phyloP scores from a whole-genome alignment of 2,888 invertebrate species.

The Osmoderma eremita region DNA sequence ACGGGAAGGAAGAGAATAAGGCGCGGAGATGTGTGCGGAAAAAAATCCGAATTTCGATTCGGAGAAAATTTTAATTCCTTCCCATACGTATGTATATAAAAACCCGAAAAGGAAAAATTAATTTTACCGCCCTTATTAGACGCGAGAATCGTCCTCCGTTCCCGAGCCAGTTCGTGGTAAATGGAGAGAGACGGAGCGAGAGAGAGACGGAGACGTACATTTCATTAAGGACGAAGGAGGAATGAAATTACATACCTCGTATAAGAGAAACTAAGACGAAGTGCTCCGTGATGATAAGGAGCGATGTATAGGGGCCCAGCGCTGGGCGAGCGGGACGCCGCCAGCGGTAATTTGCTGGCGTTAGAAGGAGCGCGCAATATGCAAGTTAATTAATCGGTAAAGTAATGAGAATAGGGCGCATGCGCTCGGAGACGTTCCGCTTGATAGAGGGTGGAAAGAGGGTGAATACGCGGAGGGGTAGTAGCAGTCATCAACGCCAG shows the following conservation, averaged over 20 bases:
- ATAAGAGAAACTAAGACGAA: conserved; percentile 56
- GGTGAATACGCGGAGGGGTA: conserved; percentile 53
- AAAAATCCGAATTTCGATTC: conserved; percentile 25
- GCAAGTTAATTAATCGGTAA: conserved; percentile 67
- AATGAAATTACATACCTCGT: conserved; percentile 65
- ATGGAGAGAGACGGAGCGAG: conserved; percentile 44
- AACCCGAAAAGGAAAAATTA: conserved; percentile 23
- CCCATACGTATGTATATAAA: neutral
- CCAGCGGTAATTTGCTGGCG: conserved; percentile 59
- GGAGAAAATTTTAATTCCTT: conserved; percentile 29
- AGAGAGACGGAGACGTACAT: conserved; percentile 61
- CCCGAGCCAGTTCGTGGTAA: neutral
- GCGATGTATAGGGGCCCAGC: conserved; percentile 50
- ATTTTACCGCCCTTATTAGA: conserved; percentile 18
- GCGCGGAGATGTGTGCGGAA: conserved; percentile 16
- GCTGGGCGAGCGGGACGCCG: conserved; percentile 32
- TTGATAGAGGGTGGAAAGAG: conserved; percentile 43
- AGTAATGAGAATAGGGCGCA: conserved; percentile 65
- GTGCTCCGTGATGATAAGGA: conserved; percentile 44
- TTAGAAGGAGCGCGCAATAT: conserved; percentile 64
- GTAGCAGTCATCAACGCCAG: conserved; percentile 74
- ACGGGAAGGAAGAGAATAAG: conserved; percentile 44
- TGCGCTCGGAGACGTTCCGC: conserved; percentile 56
- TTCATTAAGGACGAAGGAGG: conserved; percentile 65
- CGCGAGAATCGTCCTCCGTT: conserved; percentile 5